Base-by-base conservation (phyloP, 2,113 vertebrate genomes). In the Poicephalus gulielmi region DNA sequence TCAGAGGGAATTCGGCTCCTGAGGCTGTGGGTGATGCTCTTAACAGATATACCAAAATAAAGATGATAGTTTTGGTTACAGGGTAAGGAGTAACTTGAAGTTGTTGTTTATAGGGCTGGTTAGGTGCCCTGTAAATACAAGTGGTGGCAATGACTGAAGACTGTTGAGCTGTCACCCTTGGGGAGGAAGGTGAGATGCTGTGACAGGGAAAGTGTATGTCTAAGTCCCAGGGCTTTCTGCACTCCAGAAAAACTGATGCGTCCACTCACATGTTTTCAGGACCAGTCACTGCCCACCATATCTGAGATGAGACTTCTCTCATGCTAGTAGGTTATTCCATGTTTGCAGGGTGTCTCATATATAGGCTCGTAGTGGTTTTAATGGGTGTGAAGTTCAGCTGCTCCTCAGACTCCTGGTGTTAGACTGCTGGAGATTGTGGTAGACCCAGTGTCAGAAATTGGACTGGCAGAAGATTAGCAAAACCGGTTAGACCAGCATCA, bases 51-150 rank as follows among this genome's bases (percentile, higher is more conserved):
- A 50, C 28, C 30, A 53, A 87, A 94, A 76, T 74, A 78, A 88
- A 86, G 33, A 43, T 24, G 76, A 43, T 20, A 31, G 0, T 69
- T 96, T 83, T 1, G 1, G 39, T 90, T 91, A 70, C 55, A 84
- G 46, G 41, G 28, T 59, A 59, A 27, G 47, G 57, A 74, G 78
- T 44, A 76, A 77, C 28, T 41, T 37, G 39, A 55, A 91, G 60
- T 55, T 71, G 46, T 33, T 78, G 52, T 94, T 90, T 92, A 86
- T 23, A 33, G 59, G 19, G 49, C 37, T 88, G 46, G 49, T 74
- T 74, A 94, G 88, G 44, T 63, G 47, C 33, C 52, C 52, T 20
- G 17, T 90, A 89, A 90, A 79, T 39, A 85, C 66, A 77, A 69
- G 66, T 17, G 60, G 24, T 25, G 17, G 44, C 25, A 39, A 43